These are phyloP conservation scores for Silurus glanis DNA, from an alignment of 2,113 vertebrate species.

Conservation along the genomic window DNA sequence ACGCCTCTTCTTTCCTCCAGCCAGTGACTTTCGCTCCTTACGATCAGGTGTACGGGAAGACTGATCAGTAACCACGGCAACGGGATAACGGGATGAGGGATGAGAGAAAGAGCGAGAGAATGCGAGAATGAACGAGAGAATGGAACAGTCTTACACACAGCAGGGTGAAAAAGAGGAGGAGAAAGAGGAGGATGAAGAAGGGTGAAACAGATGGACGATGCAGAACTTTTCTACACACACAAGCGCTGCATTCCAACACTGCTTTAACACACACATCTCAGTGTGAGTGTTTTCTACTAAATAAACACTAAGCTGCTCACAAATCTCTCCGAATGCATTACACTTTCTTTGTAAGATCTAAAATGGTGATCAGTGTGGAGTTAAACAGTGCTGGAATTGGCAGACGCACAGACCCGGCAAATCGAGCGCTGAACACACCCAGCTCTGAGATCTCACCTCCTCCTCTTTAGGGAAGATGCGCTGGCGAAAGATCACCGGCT, in stretches of 20 bases:
- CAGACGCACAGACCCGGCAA: not conserved
- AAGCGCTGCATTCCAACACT: not conserved
- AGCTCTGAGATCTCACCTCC: slow-evolving; percentile 75
- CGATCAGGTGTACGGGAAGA: slow-evolving; percentile 92
- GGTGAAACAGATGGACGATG: slow-evolving; percentile 47
- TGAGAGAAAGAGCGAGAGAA: slow-evolving; percentile 79
- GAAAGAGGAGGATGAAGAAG: slow-evolving; percentile 11
- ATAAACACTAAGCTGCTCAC: not conserved
- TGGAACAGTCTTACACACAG: slow-evolving; percentile 72
- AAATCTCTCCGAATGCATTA: not conserved
- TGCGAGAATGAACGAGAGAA: slow-evolving; percentile 64
- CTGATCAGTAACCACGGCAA: slow-evolving; percentile 79
- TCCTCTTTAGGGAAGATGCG: slow-evolving; percentile 89
- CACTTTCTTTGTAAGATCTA: not conserved
- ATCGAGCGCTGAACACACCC: not conserved
- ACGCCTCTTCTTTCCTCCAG: slow-evolving; percentile 87
- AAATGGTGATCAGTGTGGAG: too few relatives aligned
- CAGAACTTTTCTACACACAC: not conserved
- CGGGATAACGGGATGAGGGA: slow-evolving; percentile 72
- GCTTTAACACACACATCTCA: not conserved
- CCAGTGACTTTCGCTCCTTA: slow-evolving; percentile 91
- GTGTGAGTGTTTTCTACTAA: not conserved
- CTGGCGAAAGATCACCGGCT: slow-evolving; percentile 84
- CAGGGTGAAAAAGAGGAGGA: slow-evolving; percentile 21
- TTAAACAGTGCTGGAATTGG: too few relatives aligned